Base-by-base conservation (phyloP, 2,888 invertebrate species). In the Cosmopolites sordidus region DNA sequence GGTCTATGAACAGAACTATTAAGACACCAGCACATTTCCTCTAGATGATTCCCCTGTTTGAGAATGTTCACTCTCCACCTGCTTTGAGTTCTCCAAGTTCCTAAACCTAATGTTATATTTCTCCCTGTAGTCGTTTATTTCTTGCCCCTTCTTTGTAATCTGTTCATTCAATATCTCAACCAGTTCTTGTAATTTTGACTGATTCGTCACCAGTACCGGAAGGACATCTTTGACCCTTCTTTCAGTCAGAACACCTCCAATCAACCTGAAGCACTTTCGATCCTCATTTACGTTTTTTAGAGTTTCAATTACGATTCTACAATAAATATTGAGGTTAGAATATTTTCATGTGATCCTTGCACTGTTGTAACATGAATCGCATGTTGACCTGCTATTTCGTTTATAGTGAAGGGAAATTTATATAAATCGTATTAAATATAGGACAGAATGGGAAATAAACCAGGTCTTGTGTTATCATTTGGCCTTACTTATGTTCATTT, bases 181-280 rank as follows among this genome's bases (percentile, higher is more conserved):
- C n/a, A 92, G 81, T 71, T 86, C 85, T 16, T 83, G 81, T 61
- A 95, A 78, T 79, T 89, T 82, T 65, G 90, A 88, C 70, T 83
- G 83, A 73, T 93, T 95, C 60, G 81, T 80, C 59, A 82, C 75
- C 56, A 97, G 78, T 61, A 88, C 87, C 11, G 96, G 96, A 64
- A 95, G 75, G 44, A 97, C 89, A 64, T 92, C 94, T 69, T 86
- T 87, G 0, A 96, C 97, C 9, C 89, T 93, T 63, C 92, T 81
- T 76, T 97, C 95, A 59, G 93, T 92, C 48, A 97, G 78, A 51
- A 97, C 89, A 17, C 96, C 96, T 48, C 96, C 96, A 59, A 97
- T 86, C 79, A 96, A 83, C 67, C 95, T 83, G 74, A 89, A 97
- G 74, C 97, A 97, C 73, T 89, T 92, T 62, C 95, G 83, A 47